Base-by-base conservation (phyloP, 2,113 vertebrate species). In the Silurus meridionalis region DNA sequence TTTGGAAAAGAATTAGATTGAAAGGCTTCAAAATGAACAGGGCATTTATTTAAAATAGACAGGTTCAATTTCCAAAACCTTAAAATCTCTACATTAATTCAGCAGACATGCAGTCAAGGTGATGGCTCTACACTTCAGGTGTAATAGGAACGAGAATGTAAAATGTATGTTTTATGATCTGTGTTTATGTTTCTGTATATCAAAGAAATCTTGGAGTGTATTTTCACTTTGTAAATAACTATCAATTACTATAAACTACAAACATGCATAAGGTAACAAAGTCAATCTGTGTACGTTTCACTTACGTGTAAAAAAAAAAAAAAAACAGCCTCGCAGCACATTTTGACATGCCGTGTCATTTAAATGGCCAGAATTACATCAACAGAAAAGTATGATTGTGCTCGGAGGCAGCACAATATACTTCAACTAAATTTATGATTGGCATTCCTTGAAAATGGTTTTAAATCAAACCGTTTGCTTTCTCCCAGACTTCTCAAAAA, bases 401-500 rank as follows among this genome's bases (percentile, higher is more conserved):
- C 79, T 87, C 28, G 50, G 46, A 58, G 71, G 67, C 80, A 67
- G 69, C 46, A 23, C 48, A 82, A 82, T 83, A 87, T 50, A 87
- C 74, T 28, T 87, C 14, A 55, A 75, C 83, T 58, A 55, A 69
- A 74, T 80, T 84, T 80, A 78, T 84, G 86, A 87, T 89, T 78
- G 46, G 28, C 80, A 88, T 78, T 87, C 89, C 87, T 88, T 72
- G 74, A 79, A 90, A 87, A 89, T 81, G 19, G 81, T 86, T 89
- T 89, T 85, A 87, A 92, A 91, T 89, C 87, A 82, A 89, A 91
- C 87, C 88, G 89, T 83, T 91, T 90, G 89, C 88, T 92, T 92
- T 92, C 90, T 92, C 89, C 64, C 86, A 86, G 87, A 89, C 91
- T 90, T 90, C 90, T 94, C 89, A 91, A 94, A 95, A 95, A 94